Base-by-base conservation (phyloP, 2,888 invertebrate genomes). In the Heliconius erato region DNA sequence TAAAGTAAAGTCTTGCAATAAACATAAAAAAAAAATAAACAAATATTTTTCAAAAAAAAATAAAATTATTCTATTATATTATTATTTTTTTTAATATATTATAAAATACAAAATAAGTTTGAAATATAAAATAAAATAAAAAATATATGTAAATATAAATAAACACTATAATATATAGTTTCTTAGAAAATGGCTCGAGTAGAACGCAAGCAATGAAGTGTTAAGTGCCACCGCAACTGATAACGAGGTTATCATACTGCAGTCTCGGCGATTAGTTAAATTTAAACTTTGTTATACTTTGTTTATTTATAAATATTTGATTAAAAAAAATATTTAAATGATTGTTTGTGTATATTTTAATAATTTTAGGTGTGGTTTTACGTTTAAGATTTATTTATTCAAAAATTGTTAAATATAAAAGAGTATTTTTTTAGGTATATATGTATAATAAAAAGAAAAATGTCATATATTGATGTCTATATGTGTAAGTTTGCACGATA, bases 241-340 rank as follows among this genome's bases (percentile, higher is more conserved):
- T 95, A 95, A 94, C 89, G 90, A 91, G 93, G 93, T 94, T 95
- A 95, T 95, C 95, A 91, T 85, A 84, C 86, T 86, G 87, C 90
- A 92, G 90, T 91, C 89, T 89, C 90, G 88, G 86, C 85, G 86
- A 85, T 85, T 85, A 85, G 86, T 86, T 84, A 83, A 86, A 85
- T 84, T 84, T 83, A 85, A 86, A 84, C 84, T 59, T 65, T 23
- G 19, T 23, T 54, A 23, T 54, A 54, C 72, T 81, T 84, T 82
- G 82, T 83, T 80, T 76, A 78, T 68, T 80, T 74, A 67, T 83
- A 44, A 68, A 77, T 49, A 68, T 72, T 68, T 54, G 1, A 65
- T 23, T 44, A 12, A 26, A 76, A n/a, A 54, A 59, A 59, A 11
- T 59, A 59, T 23, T 19, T 19, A 6, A 54, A 54, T 40, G 19